Percentiles rank a stretch among this genome's conserved stretches.
phyloP scores from a whole-genome alignment of 2,797 vertebrate species.

The Synaphobranchus kaupii region DNA sequence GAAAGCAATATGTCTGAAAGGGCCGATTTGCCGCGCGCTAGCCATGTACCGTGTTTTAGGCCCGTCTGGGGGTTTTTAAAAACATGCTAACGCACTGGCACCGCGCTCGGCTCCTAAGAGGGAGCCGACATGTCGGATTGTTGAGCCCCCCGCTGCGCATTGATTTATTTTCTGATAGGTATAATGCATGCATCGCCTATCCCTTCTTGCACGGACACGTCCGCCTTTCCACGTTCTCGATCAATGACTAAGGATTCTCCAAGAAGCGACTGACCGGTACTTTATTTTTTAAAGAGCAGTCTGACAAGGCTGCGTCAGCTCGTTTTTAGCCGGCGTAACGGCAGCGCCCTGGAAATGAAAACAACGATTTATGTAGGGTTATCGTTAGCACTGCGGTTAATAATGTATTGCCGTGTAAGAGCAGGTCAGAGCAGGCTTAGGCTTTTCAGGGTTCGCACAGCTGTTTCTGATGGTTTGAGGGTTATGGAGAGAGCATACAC shows the following conservation, averaged over 20 bases:
- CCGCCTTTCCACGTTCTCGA: not conserved
- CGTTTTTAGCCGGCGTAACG: not conserved
- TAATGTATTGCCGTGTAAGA: not conserved
- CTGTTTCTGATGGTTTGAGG: not conserved
- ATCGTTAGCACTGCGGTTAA: not conserved
- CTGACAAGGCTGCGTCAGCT: not conserved
- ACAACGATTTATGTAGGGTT: not conserved
- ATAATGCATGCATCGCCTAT: slow-evolving; percentile 8
- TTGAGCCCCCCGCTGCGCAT: not conserved
- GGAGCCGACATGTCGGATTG: not conserved
- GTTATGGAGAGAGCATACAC: slow-evolving; percentile 43
- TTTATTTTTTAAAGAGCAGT: not conserved
- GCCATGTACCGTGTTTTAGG: not conserved
- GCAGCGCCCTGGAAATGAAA: not conserved
- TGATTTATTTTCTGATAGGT: not conserved
- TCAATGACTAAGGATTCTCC: not conserved
- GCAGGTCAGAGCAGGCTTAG: not conserved
- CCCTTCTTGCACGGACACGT: not conserved
- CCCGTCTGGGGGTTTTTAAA: not conserved
- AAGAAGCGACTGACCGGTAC: not conserved
- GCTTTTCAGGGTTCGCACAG: not conserved
- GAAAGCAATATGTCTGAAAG: slow-evolving; percentile 49
- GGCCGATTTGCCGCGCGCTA: not conserved
- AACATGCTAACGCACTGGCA: not conserved
- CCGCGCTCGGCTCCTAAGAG: not conserved